Evolutionary conservation across 2,113 vertebrate species (phyloP).

Genomic region (Dicentrarchus labrax): DNA sequence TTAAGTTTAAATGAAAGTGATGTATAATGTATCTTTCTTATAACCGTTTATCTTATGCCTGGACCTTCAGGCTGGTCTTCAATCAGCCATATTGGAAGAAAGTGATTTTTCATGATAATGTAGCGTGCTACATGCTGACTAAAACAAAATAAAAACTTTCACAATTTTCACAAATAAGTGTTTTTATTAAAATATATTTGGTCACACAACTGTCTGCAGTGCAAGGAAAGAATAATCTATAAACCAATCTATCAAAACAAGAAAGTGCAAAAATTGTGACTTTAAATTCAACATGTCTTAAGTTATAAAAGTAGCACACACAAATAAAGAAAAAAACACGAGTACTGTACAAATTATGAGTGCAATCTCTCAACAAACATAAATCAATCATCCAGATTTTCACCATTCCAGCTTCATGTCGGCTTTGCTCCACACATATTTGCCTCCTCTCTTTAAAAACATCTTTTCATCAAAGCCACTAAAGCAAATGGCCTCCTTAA

Average conservation of each 20-base stretch:
- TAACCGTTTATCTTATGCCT: no score
- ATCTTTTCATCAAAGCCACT: slow-evolving; percentile 97
- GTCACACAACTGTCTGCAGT: not conserved
- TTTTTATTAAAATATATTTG: not conserved
- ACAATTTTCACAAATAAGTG: not conserved
- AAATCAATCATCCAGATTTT: slow-evolving; percentile 31
- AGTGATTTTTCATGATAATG: not conserved
- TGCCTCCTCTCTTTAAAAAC: slow-evolving; percentile 94
- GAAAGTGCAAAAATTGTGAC: not conserved
- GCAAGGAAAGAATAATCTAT: not conserved
- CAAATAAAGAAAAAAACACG: not conserved
- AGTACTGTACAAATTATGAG: not conserved
- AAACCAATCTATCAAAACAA: not conserved
- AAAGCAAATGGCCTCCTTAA: slow-evolving; percentile 90
- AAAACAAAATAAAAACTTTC: not conserved
- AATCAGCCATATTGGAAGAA: no score
- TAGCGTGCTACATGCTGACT: not conserved
- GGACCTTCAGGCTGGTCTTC: no score
- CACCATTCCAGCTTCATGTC: slow-evolving; percentile 95
- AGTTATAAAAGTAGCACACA: not conserved
- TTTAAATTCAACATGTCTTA: not conserved
- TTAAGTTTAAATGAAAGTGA: not conserved
- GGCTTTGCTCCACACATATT: slow-evolving; percentile 95
- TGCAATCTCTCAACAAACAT: not conserved
- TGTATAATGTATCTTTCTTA: not conserved